Percentiles rank a stretch among this genome's conserved stretches.
Conservation (phyloP, 1,140 invertebrate genomes). For the Limonius californicus region DNA sequence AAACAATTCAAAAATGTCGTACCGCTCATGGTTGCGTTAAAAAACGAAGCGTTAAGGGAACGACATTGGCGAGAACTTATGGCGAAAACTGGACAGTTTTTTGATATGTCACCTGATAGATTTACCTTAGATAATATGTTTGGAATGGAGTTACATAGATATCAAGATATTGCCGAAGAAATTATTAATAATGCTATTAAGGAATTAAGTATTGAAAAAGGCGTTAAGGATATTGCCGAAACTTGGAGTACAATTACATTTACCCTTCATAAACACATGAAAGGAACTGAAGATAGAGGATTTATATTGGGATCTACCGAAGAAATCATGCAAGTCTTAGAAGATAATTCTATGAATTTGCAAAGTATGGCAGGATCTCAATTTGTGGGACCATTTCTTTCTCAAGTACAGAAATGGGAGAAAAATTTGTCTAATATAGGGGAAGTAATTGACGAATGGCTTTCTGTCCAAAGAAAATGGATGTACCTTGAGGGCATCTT, state of each 20-base stretch:
- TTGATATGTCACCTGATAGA: constrained; percentile 80
- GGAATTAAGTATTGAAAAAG: constrained; percentile 82
- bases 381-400: constrained; percentile 83
- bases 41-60: constrained; percentile 84
- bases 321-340: constrained; percentile 73
- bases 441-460: constrained; percentile 84
- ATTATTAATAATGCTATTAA: constrained; percentile 85
- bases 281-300: constrained; percentile 56
- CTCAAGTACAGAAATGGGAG: constrained; percentile 79
- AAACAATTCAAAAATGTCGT: constrained; percentile 83
- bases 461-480: constrained; percentile 82
- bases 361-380: constrained; percentile 88
- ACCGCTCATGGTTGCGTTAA: constrained; percentile 84
- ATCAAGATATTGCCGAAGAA: constrained; percentile 76
- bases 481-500: constrained; percentile 89
- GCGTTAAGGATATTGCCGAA: constrained; percentile 72
- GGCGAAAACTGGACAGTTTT: constrained; percentile 76
- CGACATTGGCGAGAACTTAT: constrained; percentile 87
- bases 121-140: constrained; percentile 91
- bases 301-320: constrained; percentile 77
- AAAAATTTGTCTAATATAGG: constrained; percentile 71
- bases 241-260: constrained; percentile 73
- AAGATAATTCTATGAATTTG: constrained; percentile 85
- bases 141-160: constrained; percentile 81
- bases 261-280: constrained; percentile 62